A percentile compares a stretch with the other conserved stretches of the same genome.
These are phyloP conservation scores for Blomia tropicalis DNA, from an alignment of 2,888 invertebrate species.

Conservation along the genomic window DNA sequence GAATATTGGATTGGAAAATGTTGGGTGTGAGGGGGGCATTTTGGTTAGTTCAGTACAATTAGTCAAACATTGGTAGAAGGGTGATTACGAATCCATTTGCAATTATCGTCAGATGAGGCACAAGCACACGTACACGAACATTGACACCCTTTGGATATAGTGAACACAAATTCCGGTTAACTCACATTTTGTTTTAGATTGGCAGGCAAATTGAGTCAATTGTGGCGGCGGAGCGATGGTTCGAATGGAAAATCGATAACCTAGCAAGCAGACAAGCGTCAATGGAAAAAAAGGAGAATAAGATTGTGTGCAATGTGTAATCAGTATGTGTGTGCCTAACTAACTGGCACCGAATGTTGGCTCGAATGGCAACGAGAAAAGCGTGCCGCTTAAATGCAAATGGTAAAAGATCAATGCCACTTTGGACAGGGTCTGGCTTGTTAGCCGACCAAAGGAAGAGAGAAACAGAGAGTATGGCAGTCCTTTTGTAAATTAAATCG, in stretches of 20 bases:
- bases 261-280: background rate
- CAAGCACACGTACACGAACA: no score
- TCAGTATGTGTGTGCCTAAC: background rate
- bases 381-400: conserved; percentile 11
- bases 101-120: no score
- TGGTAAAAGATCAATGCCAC: conserved; percentile 11
- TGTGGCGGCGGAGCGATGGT: no score
- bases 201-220: background rate
- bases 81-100: no score
- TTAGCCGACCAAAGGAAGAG: background rate
- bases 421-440: conserved; percentile 11
- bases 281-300: background rate
- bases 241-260: conserved; percentile 9
- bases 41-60: no score
- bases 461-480: background rate
- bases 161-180: no score
- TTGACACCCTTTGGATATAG: no score
- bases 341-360: background rate
- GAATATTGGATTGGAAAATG: no score
- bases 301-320: background rate
- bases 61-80: no score
- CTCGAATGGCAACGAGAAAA: background rate
- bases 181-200: no score
- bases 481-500: conserved; percentile 6
- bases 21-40: no score